Base-by-base conservation (phyloP, 2,888 invertebrate species). In the Barypeithes pellucidus region DNA sequence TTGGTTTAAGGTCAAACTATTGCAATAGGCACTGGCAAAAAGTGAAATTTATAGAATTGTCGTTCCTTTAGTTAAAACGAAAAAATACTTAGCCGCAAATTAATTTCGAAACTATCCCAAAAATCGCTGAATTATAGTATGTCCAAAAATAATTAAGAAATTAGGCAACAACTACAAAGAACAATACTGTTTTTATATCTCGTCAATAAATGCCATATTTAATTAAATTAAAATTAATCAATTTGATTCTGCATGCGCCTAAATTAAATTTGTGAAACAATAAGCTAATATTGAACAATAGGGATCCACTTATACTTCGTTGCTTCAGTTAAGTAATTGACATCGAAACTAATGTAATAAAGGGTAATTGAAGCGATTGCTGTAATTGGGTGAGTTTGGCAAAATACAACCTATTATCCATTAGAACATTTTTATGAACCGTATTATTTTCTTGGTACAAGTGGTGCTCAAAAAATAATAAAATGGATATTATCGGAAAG, bases 301-400 rank as follows among this genome's bases (percentile, higher is more conserved):
- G 12, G 29, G 29, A 14, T 2, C 52, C 52, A 29, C 29, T 47
- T 47, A 47, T 47, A 47, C 20, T 52, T 52, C 52, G 52, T 52
- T 52, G 52, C 2, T 52, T 52, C 52, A 29, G 29, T 52, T 52
- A 52, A 29, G 52, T 29, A 52, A 52, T 29, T 52, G 52, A 52
- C 24, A 52, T 52, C 52, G 52, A 52, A 52, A 52, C 29, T 24
- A 52, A 24, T 14, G n/a, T 14, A 14, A 29, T 29, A 29, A 14
- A 29, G 52, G 52, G 14, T 52, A 50, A 47, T 50, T 50, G 11
- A 50, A 9, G 18, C 16, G 22, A 50, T 9, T 14, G 22, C 22
- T 4, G 50, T 50, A 50, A 50, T 22, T 50, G 22, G 12, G 12
- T 22, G 22, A 50, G 22, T 22, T 50, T 50, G 20, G 9, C 12